phyloP scores from a whole-genome alignment of 1,140 invertebrate genomes.

The Chironomus striatipennis region DNA sequence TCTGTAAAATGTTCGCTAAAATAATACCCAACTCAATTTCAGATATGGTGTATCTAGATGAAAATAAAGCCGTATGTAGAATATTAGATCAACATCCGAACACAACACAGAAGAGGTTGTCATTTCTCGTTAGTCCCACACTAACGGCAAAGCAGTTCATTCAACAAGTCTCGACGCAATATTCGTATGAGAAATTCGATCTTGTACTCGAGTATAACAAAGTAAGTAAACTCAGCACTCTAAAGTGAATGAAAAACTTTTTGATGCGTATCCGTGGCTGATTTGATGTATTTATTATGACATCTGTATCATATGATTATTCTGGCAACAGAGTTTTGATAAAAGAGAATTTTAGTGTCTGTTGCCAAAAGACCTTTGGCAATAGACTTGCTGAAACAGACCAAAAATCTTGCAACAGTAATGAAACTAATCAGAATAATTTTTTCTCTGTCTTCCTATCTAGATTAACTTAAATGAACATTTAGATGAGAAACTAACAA shows the following conservation, averaged over 20 bases:
- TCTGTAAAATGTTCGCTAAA: no score
- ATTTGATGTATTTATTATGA: no score
- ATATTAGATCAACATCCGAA: constrained; percentile 16
- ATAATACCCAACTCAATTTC: neutral
- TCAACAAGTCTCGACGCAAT: constrained; percentile 20
- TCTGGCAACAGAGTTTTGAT: no score
- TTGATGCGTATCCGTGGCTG: no score
- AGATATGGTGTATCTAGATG: constrained; percentile 19
- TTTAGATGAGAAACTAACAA: constrained; percentile 40
- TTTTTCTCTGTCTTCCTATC: constrained; percentile 28
- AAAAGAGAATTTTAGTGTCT: no score
- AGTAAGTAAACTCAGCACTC: constrained; percentile 24
- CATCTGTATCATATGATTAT: no score
- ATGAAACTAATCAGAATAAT: no score
- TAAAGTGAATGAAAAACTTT: no score
- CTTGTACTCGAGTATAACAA: constrained; percentile 16
- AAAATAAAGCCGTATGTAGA: neutral
- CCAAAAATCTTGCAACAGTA: no score
- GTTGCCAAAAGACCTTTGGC: no score
- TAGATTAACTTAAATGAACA: constrained; percentile 40
- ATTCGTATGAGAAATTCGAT: constrained; percentile 20
- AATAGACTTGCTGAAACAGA: neutral
- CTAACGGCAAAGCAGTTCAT: neutral
- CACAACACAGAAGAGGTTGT: neutral
- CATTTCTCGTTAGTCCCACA: neutral